Evolutionary conservation across 2,113 vertebrate genomes (phyloP).

Genomic region (Dermatemys mawii): DNA sequence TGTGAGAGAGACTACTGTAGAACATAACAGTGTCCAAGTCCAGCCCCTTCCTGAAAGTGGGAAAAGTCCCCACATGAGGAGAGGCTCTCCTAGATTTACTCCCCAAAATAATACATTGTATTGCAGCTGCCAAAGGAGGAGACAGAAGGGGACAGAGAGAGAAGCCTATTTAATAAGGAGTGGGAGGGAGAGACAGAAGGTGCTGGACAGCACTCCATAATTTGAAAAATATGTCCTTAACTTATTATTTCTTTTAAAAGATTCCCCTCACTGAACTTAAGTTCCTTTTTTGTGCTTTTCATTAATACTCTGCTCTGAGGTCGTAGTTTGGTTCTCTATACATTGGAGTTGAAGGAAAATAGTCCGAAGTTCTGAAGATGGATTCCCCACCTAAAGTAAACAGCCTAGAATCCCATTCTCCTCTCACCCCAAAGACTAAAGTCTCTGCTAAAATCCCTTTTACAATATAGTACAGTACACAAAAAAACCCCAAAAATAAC

Average conservation of each 20-base stretch:
- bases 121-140: constrained; percentile 82
- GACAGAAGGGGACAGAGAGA: constrained; percentile 64
- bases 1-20: constrained; percentile 71
- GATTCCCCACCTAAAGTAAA: constrained; percentile 92
- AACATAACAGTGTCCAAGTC: constrained; percentile 76
- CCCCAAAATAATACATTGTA: constrained; percentile 78
- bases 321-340: constrained; percentile 99
- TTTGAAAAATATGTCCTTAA: constrained; percentile 82
- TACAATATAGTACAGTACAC: constrained; percentile 96
- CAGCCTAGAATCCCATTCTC: constrained; percentile 90
- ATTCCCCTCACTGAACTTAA: constrained; percentile 85
- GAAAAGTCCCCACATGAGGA: constrained; percentile 64
- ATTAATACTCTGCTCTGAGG: constrained; percentile 99
- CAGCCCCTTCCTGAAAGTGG: constrained; percentile 70
- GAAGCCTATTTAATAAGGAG: constrained; percentile 73
- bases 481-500: constrained; percentile 80
- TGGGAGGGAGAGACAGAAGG: constrained; percentile 77
- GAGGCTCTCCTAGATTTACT: constrained; percentile 75
- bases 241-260: constrained; percentile 80
- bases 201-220: constrained; percentile 79
- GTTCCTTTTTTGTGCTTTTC: constrained; percentile 99
- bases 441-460: constrained; percentile 99
- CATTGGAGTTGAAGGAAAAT: constrained; percentile 96
- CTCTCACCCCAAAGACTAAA: constrained; percentile 84
- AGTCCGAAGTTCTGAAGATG: constrained; percentile 85